Conservation (phyloP, 2,888 invertebrate genomes). For the Copidosoma aretas region DNA sequence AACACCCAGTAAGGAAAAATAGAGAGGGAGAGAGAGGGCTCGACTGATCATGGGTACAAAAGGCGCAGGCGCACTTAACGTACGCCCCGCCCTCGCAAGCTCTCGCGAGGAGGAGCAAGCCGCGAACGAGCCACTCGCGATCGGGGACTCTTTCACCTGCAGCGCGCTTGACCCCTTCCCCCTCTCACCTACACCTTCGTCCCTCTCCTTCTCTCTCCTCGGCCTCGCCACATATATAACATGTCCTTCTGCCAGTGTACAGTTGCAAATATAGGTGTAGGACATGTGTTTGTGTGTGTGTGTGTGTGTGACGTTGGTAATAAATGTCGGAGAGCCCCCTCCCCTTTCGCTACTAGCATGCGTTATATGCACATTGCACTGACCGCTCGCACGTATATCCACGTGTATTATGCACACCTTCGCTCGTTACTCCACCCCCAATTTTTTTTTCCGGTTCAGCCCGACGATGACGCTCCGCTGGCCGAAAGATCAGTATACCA, state of each 20-base stretch:
- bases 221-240: not conserved
- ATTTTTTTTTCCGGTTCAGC: too few relatives aligned
- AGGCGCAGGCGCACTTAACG: slow-evolving; percentile 54
- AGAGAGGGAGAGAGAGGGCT: slow-evolving; percentile 5
- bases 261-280: not conserved
- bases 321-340: not conserved
- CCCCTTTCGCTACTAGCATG: not conserved
- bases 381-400: too few relatives aligned
- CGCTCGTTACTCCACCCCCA: too few relatives aligned
- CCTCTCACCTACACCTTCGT: not conserved
- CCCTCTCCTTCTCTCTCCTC: not conserved
- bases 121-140: slow-evolving; percentile 53
- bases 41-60: slow-evolving; percentile 10
- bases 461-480: too few relatives aligned
- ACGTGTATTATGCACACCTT: too few relatives aligned
- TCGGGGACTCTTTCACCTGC: slow-evolving; percentile 59
- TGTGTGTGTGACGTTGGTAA: not conserved
- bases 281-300: too few relatives aligned
- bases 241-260: not conserved
- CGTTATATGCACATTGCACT: too few relatives aligned
- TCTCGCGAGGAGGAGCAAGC: slow-evolving; percentile 56
- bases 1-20: not conserved
- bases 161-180: slow-evolving; percentile 33
- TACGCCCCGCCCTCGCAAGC: slow-evolving; percentile 58
- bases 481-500: too few relatives aligned